Percentiles rank a stretch among this genome's conserved stretches.
Conservation (phyloP, 53 echinoderm and acorn worm genomes). For the Mesocentrotus franciscanus region DNA sequence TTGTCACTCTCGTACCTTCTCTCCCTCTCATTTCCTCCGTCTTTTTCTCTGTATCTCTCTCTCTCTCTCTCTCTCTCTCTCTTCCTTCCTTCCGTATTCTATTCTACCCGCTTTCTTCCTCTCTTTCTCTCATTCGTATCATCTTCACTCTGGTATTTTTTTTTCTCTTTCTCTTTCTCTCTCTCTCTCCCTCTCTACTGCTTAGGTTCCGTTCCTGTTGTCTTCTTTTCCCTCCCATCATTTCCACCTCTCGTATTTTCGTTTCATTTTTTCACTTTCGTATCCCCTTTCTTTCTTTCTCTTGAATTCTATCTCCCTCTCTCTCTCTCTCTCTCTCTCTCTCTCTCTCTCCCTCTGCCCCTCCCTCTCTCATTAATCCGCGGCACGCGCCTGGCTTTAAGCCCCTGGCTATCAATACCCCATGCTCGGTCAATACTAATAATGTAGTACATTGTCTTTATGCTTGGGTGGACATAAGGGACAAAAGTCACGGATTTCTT, state of each 20-base stretch:
- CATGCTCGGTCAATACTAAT: slow-evolving; percentile 1
- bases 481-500: slow-evolving; percentile 16
- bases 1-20: neutral
- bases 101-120: too few species aligned
- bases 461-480: neutral
- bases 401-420: slow-evolving; percentile 2
- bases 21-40: neutral
- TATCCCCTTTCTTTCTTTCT: too few species aligned
- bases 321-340: neutral
- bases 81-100: neutral
- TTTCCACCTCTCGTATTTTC: too few species aligned
- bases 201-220: too few species aligned
- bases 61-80: neutral
- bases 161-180: neutral
- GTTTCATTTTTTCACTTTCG: too few species aligned
- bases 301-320: neutral
- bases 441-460: neutral
- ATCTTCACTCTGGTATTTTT: neutral
- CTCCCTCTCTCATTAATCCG: neutral
- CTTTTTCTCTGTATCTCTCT: neutral
- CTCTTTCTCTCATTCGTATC: neutral
- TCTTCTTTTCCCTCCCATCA: too few species aligned
- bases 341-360: neutral
- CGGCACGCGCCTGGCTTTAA: slow-evolving; percentile 10
- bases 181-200: neutral